Evolutionary conservation across 2,888 invertebrate genomes (phyloP), one percentile per base, ranked within the genome.

Genomic region (Chelonus formosanus): DNA sequence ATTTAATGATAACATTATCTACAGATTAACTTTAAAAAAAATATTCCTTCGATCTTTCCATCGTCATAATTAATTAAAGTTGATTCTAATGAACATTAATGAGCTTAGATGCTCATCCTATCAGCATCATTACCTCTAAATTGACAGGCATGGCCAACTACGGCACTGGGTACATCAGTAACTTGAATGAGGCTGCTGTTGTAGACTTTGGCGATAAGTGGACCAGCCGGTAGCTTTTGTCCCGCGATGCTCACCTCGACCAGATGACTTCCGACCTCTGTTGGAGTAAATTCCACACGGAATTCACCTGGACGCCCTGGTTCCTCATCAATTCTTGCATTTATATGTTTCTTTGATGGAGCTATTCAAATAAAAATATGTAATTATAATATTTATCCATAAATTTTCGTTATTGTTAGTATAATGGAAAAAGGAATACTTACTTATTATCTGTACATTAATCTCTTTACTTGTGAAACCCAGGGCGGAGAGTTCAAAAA

Each of bases 101-200:
- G 20, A 20, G 20, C 20, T 20, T 20, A 20, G 20, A 20, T 20
- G 20, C 20, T 20, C 20, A 20, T 20, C 20, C 20, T 2, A 20
- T 20, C 20, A 2, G 2, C 20, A 20, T 20, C 20, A 20, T 20
- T 86, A 96, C 96, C 96, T 90, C 93, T 91, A 85, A 99, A 98
- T 85, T 97, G 96, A 81, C 97, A 96, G 70, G 96, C 95, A 85
- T 97, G 95, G 63, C 97, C 97, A 47, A 98, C 96, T 70, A 95
- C 91, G 68, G 96, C 97, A 78, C 93, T 95, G 76, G 95, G 93
- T 43, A 98, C 93, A 83, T 97, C 96, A 63, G 96, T 94, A 73
- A 98, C 95, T 86, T 94, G 92, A 80, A 98, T 97, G 72, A 96
- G 89, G 73, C 94, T 92, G 71, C 97, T 92, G 84, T 97, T 96